Conservation (phyloP, 2,888 invertebrate species). For the Muschampia plurimacula region DNA sequence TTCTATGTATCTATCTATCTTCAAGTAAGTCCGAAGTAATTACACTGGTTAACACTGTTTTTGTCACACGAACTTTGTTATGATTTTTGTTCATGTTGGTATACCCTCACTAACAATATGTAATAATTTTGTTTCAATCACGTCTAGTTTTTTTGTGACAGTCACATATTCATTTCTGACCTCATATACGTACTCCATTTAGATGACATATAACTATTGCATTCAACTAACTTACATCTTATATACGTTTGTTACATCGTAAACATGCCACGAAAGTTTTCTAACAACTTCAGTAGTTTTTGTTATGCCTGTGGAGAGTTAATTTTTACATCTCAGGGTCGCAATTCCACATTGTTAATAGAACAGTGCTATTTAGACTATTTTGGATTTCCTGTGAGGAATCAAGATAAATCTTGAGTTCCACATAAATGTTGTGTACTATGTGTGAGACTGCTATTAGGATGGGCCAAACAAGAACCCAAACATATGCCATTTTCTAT, state of each 20-base stretch:
- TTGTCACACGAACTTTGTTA: no score
- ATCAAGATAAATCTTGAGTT: conserved; percentile 43
- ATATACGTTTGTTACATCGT: conserved; percentile 32
- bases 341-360: conserved; percentile 37
- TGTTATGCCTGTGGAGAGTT: conserved; percentile 42
- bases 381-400: conserved; percentile 32
- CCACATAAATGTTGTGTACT: conserved; percentile 43
- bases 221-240: conserved; percentile 1
- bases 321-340: conserved; percentile 41
- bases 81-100: no score
- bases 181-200: not conserved
- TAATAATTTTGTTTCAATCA: not conserved
- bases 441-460: conserved; percentile 38
- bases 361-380: conserved; percentile 26
- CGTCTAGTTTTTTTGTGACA: not conserved
- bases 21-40: no score
- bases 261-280: conserved; percentile 41
- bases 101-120: not conserved
- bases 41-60: no score
- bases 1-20: no score
- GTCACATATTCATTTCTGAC: conserved; percentile 1
- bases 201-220: not conserved
- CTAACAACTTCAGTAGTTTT: conserved; percentile 39
- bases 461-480: no score
- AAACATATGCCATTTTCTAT: not conserved